These are phyloP conservation scores for Agrotis clavis DNA, from an alignment of 2,888 invertebrate species.

Conservation along the genomic window DNA sequence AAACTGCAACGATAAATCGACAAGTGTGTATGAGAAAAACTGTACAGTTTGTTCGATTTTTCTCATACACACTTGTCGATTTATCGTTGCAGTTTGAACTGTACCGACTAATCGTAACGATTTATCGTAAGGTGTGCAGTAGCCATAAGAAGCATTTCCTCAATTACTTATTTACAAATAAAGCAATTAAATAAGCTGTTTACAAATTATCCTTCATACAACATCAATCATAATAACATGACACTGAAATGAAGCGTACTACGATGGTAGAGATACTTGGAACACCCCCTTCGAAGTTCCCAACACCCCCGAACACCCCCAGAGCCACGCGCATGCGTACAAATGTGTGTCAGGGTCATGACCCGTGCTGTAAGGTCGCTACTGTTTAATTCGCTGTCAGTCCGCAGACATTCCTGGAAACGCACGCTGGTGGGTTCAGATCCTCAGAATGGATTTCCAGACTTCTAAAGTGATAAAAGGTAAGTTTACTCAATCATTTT, in stretches of 20 bases:
- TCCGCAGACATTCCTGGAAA: conserved; percentile 59
- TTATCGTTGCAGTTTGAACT: too few relatives aligned
- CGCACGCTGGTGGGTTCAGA: conserved; percentile 46
- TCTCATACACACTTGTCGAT: too few relatives aligned
- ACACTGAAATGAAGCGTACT: conserved; percentile 34
- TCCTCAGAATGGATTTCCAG: conserved; percentile 76
- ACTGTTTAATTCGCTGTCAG: conserved; percentile 81
- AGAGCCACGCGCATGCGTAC: conserved; percentile 80
- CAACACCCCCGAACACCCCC: conserved; percentile 22
- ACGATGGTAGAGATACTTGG: conserved; percentile 23
- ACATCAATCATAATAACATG: conserved; percentile 37
- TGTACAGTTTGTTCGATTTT: too few relatives aligned
- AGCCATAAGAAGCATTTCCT: neutral
- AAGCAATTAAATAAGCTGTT: conserved; percentile 25
- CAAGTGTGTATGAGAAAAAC: too few relatives aligned
- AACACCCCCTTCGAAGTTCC: conserved; percentile 28
- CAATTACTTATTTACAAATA: conserved; percentile 1
- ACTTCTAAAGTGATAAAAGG: conserved; percentile 78
- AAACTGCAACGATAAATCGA: too few relatives aligned
- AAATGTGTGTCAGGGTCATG: conserved; percentile 86
- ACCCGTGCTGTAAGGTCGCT: conserved; percentile 85
- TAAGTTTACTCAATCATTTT: conserved; percentile 49
- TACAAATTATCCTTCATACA: conserved; percentile 23
- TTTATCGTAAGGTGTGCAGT: too few relatives aligned
- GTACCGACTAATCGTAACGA: too few relatives aligned